A percentile compares a stretch with the other conserved stretches of the same genome.
phyloP scores from a whole-genome alignment of 1,140 invertebrate species.

The Sarcophaga bullata region DNA sequence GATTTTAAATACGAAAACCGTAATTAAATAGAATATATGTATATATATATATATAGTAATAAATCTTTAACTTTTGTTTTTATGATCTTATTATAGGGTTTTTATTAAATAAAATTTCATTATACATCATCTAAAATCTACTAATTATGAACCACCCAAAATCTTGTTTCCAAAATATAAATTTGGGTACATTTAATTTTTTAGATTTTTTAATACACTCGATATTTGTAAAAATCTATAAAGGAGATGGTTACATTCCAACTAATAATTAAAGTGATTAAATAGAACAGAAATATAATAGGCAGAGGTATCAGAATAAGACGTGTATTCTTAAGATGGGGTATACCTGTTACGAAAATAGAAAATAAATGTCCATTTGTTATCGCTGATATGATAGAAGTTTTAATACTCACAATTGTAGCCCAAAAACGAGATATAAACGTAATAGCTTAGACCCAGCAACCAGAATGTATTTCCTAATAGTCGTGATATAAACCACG shows the following conservation, averaged over 20 bases:
- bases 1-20: too few relatives aligned
- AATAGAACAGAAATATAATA: conserved; percentile 80
- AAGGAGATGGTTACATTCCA: conserved; percentile 80
- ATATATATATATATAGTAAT: not conserved
- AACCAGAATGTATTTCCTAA: conserved; percentile 96
- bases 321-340: conserved; percentile 89
- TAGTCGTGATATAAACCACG: conserved; percentile 81
- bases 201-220: conserved; percentile 67
- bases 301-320: conserved; percentile 89
- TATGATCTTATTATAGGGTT: not conserved
- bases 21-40: too few relatives aligned
- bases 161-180: not conserved
- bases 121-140: not conserved
- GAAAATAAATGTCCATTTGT: conserved; percentile 42
- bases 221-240: conserved; percentile 83
- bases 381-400: not conserved
- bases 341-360: conserved; percentile 78
- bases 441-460: conserved; percentile 89
- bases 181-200: not conserved
- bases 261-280: conserved; percentile 77
- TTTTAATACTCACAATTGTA: conserved; percentile 88
- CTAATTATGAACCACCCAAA: not conserved
- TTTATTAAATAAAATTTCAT: conserved; percentile 20
- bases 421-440: conserved; percentile 98
- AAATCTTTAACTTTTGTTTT: conserved; percentile 12